phyloP scores from a whole-genome alignment of 1,140 invertebrate genomes.

The Caligus rogercresseyi region DNA sequence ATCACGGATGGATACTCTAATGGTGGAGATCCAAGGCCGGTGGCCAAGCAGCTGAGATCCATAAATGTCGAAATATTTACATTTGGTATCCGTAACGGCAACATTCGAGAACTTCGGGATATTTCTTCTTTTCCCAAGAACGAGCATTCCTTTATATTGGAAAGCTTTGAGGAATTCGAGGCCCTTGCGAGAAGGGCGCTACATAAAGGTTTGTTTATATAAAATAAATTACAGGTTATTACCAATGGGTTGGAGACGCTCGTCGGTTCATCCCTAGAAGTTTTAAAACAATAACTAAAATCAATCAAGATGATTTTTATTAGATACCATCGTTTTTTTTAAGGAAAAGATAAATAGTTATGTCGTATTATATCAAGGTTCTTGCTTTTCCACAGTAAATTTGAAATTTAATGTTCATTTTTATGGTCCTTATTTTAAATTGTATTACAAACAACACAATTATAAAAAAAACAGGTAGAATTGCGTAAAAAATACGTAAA shows the following conservation, averaged over 20 bases:
- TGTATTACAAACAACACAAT: no score
- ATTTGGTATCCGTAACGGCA: conserved; percentile 48
- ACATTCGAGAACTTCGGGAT: conserved; percentile 42
- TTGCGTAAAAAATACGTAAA: no score
- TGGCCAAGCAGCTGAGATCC: conserved; percentile 26
- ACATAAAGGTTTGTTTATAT: conserved; percentile 41
- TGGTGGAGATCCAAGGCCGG: conserved; percentile 42
- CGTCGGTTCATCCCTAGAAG: neutral
- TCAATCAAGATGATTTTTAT: neutral
- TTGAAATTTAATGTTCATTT: no score
- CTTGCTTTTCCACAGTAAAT: no score
- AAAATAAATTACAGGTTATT: neutral
- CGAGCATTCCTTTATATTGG: conserved; percentile 46
- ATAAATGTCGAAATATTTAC: conserved; percentile 43
- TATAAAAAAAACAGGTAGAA: no score
- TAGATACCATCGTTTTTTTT: neutral
- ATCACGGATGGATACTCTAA: conserved; percentile 56
- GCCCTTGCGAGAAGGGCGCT: conserved; percentile 45
- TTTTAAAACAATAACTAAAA: neutral
- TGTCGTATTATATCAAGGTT: no score
- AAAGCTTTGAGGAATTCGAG: conserved; percentile 52
- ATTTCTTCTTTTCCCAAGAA: conserved; percentile 44
- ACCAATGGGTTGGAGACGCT: neutral
- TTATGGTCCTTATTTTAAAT: no score
- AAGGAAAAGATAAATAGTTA: neutral